These are phyloP conservation scores for Pleuronectes platessa DNA, from an alignment of 2,113 vertebrate genomes.

Conservation along the genomic window DNA sequence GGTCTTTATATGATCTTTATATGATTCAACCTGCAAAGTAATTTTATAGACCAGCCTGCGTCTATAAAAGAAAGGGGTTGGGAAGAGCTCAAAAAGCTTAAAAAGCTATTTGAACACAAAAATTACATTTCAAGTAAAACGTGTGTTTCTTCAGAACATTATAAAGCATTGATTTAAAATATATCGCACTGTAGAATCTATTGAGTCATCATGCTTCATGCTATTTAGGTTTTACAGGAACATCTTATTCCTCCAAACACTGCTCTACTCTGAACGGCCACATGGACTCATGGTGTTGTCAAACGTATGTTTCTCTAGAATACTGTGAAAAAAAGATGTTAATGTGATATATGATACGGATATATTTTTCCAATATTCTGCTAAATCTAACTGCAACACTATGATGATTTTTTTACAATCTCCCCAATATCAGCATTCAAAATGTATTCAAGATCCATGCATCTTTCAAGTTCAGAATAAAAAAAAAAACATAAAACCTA, in stretches of 20 bases:
- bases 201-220: constrained; percentile 60
- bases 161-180: neutral
- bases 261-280: too few species aligned
- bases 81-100: neutral
- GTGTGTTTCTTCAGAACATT: neutral
- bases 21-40: too few species aligned
- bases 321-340: neutral
- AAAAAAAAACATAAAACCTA: neutral
- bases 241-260: too few species aligned
- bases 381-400: neutral
- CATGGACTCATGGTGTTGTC: neutral
- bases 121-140: neutral
- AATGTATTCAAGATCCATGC: neutral
- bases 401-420: neutral
- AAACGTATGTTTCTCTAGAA: neutral
- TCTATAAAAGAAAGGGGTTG: neutral
- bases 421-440: neutral
- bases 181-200: constrained; percentile 9
- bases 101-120: constrained; percentile 3
- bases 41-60: neutral
- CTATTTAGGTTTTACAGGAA: too few species aligned
- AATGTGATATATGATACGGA: neutral
- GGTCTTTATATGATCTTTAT: too few species aligned
- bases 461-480: neutral
- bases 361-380: neutral